Base-by-base conservation (phyloP, 1,140 invertebrate genomes). In the Wasmannia auropunctata region DNA sequence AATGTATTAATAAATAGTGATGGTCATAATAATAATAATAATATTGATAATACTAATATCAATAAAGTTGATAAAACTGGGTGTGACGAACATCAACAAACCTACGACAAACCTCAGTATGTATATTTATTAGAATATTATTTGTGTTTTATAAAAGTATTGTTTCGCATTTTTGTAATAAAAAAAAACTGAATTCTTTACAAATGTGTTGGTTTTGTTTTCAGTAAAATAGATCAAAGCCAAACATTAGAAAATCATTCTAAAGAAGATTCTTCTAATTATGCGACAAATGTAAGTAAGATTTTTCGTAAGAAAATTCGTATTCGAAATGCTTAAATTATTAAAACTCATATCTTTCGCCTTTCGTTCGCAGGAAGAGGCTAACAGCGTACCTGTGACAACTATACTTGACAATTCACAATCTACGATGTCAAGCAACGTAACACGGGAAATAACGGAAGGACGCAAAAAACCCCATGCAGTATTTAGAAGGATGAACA, bases 81-180 rank as follows among this genome's bases (percentile, higher is more conserved):
- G 37, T 88, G 58, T 51, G 84, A 81, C 34, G 88, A 91, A 70
- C 89, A 89, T 74, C 89, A n/a, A n/a, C n/a, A n/a, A n/a, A n/a
- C n/a, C n/a, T n/a, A 84, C 49, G 40, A 79, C 11, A 89, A 90
- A 72, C 69, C 87, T 76, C 62, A 65, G 93, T 94, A 88, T 81
- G 75, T 86, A 67, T 79, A 72, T n/a, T 1, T 22, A 40, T n/a
- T 1, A 40, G 69, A 63, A 22, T 65, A 58, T 49, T 69, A 28
- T 58, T 5, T 72, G 16, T 1, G 37, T 63, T 34, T 7, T n/a
- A 1, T 49, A 63, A 34, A 63, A 49, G 22, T 37, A 60, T 43
- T 56, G 2, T 28, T 46, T 75, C 8, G 1, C 8, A 31, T 19
- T 51, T 56, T 83, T 54, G 28, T 10, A 51, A 56, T 49, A 28